Percentiles rank a stretch among this genome's conserved stretches.
Conservation (phyloP, 2,113 vertebrate species). For the Anguilla rostrata region DNA sequence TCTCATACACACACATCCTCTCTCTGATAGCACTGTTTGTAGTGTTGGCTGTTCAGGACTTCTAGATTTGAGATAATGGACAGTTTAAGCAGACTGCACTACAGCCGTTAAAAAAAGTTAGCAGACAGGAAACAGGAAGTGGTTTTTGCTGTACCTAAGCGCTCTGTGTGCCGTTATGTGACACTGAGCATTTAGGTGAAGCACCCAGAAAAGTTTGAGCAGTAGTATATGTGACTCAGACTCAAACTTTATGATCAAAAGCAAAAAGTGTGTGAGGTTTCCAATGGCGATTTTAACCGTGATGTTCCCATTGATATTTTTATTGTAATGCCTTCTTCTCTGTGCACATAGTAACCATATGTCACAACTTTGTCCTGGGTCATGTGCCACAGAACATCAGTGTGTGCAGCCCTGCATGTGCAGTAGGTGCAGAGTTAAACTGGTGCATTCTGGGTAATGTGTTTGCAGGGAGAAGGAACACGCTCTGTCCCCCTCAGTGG, state of each 20-base stretch:
- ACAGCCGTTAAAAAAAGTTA: constrained; percentile 34
- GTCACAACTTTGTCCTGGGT: not conserved
- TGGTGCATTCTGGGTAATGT: not conserved
- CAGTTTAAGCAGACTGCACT: constrained; percentile 52
- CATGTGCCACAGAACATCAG: no score
- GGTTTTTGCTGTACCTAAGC: constrained; percentile 19
- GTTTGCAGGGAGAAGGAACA: constrained; percentile 84
- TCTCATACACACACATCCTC: no score
- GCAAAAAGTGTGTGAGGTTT: not conserved
- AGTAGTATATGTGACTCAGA: not conserved
- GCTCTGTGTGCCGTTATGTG: constrained; percentile 32
- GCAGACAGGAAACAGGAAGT: constrained; percentile 68
- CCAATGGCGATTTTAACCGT: not conserved
- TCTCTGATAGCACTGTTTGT: no score
- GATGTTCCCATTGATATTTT: not conserved
- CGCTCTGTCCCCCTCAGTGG: constrained; percentile 88
- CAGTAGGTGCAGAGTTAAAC: not conserved
- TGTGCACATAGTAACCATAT: not conserved
- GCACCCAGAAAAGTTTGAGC: not conserved
- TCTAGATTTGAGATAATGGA: no score
- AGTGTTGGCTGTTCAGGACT: no score
- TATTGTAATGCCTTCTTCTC: not conserved
- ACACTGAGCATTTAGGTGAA: not conserved
- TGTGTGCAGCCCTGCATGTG: not conserved
- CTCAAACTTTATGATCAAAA: not conserved